Evolutionary conservation across 1,140 invertebrate genomes (phyloP).

Genomic region (Catajapyx aquilonaris): DNA sequence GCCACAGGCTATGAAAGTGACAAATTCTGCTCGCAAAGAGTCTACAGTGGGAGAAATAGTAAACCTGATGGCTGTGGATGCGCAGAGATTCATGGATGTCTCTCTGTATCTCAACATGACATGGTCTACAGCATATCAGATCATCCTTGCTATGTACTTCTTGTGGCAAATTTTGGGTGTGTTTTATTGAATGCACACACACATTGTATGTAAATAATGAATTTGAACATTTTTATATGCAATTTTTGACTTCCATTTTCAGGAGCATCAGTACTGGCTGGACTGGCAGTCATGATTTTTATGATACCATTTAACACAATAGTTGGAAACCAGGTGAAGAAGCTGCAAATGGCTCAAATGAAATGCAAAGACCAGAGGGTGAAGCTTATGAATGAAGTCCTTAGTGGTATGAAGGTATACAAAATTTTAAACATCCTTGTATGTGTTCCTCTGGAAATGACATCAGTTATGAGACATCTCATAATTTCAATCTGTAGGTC

Average conservation of each 20-base stretch:
- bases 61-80: slow-evolving; percentile 81
- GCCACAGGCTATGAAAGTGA: slow-evolving; percentile 35
- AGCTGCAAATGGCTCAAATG: slow-evolving; percentile 13
- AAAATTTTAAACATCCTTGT: too few relatives aligned
- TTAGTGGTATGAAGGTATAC: slow-evolving; percentile 28
- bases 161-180: slow-evolving; percentile 45
- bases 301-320: slow-evolving; percentile 2
- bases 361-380: slow-evolving; percentile 22
- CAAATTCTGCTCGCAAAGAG: slow-evolving; percentile 53
- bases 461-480: too few relatives aligned
- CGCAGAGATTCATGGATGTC: slow-evolving; percentile 64
- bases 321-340: neutral
- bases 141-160: slow-evolving; percentile 66
- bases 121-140: slow-evolving; percentile 91
- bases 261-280: slow-evolving; percentile 9
- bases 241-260: slow-evolving; percentile 10
- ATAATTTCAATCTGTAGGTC: too few relatives aligned
- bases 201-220: neutral
- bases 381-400: slow-evolving; percentile 23
- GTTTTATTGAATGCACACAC: neutral
- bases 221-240: neutral
- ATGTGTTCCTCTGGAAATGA: too few relatives aligned
- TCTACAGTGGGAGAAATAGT: slow-evolving; percentile 81
- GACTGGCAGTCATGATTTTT: slow-evolving; percentile 10
- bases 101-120: slow-evolving; percentile 84